A percentile compares a stretch with the other conserved stretches of the same genome.
These are phyloP conservation scores for Synanthedon tipuliformis DNA, from an alignment of 2,888 invertebrate species.

Conservation along the genomic window DNA sequence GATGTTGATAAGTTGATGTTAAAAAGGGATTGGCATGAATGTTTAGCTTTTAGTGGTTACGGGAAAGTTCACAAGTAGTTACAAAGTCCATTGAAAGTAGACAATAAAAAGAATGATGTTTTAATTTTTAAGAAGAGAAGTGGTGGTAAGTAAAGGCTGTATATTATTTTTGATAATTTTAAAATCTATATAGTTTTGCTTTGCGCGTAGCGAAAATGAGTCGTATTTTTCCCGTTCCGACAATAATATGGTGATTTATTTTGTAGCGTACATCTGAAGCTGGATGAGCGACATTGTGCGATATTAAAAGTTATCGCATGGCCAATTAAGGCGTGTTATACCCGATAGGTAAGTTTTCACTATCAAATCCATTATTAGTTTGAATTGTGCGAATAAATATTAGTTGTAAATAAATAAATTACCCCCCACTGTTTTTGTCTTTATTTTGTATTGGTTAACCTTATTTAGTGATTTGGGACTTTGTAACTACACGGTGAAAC, in stretches of 20 bases:
- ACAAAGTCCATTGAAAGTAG: not conserved
- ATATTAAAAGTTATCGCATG: conserved; percentile 17
- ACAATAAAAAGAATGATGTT: not conserved
- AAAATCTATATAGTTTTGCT: not conserved
- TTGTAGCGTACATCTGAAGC: conserved; percentile 57
- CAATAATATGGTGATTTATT: conserved; percentile 54
- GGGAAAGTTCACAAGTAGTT: not conserved
- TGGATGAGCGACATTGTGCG: conserved; percentile 36
- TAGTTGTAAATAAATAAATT: too few species aligned
- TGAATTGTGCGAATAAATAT: too few species aligned
- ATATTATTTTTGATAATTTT: conserved; percentile 24
- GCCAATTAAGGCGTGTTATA: conserved; percentile 19
- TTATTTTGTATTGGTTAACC: too few species aligned
- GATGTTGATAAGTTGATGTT: too few species aligned
- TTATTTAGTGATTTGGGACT: conserved; percentile 15
- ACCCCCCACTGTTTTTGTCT: too few species aligned
- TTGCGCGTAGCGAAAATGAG: conserved; percentile 35
- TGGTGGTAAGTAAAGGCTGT: conserved; percentile 16
- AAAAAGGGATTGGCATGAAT: too few species aligned
- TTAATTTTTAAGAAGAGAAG: conserved; percentile 2
- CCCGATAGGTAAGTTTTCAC: conserved; percentile 42
- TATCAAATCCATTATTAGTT: conserved; percentile 2
- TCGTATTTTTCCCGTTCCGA: conserved; percentile 30
- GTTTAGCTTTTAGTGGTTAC: too few species aligned
- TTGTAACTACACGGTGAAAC: conserved; percentile 34